Evolutionary conservation across 2,113 vertebrate species (phyloP).

Genomic region (Ameiurus melas): DNA sequence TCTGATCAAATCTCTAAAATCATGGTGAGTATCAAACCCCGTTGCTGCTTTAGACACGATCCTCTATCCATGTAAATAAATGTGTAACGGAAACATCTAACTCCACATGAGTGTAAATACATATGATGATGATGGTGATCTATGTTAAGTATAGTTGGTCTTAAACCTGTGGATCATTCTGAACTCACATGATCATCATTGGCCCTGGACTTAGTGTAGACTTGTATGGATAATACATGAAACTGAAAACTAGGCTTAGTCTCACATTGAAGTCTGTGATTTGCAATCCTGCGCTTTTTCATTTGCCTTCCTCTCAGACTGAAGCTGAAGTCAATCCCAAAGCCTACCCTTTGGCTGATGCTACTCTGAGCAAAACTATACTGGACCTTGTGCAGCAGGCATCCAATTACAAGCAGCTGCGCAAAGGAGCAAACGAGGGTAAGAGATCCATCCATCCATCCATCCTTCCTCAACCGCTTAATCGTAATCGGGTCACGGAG

Average conservation of each 20-base stretch:
- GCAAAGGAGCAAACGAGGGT: constrained; percentile 99
- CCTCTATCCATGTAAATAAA: not conserved
- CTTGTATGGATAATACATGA: not conserved
- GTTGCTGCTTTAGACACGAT: not conserved
- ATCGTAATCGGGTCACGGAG: constrained; percentile 40
- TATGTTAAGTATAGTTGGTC: not conserved
- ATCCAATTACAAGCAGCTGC: constrained; percentile 94
- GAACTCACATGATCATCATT: not conserved
- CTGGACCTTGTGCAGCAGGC: constrained; percentile 96
- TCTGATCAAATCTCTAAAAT: constrained; percentile 19
- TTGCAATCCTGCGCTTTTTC: not conserved
- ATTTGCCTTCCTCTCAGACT: constrained; percentile 64
- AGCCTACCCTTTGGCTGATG: constrained; percentile 95
- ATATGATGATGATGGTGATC: not conserved
- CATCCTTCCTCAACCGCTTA: no score
- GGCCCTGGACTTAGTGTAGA: not conserved
- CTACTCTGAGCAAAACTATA: constrained; percentile 93
- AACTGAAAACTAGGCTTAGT: not conserved
- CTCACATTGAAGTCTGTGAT: not conserved
- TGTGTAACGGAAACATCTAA: not conserved
- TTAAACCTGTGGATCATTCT: not conserved
- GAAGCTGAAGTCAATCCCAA: constrained; percentile 95
- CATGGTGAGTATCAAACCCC: constrained; percentile 66
- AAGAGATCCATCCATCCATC: constrained; percentile 40
- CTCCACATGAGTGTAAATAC: not conserved